phyloP scores from a whole-genome alignment of 2,888 invertebrate species.

The Leptinotarsa tumamoca region DNA sequence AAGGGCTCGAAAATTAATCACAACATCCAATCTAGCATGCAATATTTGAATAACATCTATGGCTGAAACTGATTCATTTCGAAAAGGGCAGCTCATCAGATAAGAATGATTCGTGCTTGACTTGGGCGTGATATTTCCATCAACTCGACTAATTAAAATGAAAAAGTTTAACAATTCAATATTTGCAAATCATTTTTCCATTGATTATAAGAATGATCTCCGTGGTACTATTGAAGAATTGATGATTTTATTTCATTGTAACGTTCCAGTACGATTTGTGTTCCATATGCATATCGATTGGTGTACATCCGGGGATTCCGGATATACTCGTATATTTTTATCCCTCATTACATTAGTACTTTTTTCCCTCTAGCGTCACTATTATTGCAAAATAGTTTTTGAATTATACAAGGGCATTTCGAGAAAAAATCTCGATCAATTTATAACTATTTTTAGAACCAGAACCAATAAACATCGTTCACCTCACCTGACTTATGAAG shows the following conservation, averaged over 20 bases:
- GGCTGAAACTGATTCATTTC: slow-evolving; percentile 30
- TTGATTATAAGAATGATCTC: too few relatives aligned
- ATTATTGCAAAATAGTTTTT: too few relatives aligned
- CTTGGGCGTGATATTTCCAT: slow-evolving; percentile 3
- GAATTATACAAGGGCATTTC: too few relatives aligned
- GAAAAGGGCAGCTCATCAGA: slow-evolving; percentile 25
- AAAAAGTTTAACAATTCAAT: background rate
- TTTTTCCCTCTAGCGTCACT: too few relatives aligned
- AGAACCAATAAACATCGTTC: background rate
- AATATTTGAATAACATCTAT: slow-evolving; percentile 36
- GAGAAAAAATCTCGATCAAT: too few relatives aligned
- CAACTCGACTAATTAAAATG: background rate
- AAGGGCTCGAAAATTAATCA: slow-evolving; percentile 35
- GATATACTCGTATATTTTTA: too few relatives aligned
- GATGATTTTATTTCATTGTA: too few relatives aligned
- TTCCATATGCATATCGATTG: too few relatives aligned
- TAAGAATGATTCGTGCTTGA: slow-evolving; percentile 9
- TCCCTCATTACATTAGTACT: too few relatives aligned
- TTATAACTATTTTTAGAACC: background rate
- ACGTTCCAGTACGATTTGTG: too few relatives aligned
- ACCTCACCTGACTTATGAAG: slow-evolving; percentile 1
- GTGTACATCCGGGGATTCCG: too few relatives aligned
- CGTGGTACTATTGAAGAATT: too few relatives aligned
- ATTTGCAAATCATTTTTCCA: background rate
- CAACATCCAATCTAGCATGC: slow-evolving; percentile 37